These are phyloP conservation scores for Falco punctatus DNA, from an alignment of 2,113 vertebrate species.

Conservation along the genomic window DNA sequence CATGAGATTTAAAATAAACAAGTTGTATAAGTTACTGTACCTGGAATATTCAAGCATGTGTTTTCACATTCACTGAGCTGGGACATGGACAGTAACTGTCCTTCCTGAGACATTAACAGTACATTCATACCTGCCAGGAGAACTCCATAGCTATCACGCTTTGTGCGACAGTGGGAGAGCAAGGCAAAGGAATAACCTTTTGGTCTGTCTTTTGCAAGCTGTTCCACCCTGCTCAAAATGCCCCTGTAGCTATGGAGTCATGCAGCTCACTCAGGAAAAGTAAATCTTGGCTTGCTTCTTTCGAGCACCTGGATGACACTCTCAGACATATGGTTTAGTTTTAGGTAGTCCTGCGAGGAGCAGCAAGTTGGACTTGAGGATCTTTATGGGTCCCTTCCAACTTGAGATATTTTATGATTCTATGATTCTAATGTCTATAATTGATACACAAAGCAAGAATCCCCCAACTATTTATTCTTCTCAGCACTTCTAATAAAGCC, in stretches of 20 bases:
- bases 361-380: background rate
- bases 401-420: background rate
- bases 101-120: background rate
- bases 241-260: background rate
- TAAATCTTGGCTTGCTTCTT: background rate
- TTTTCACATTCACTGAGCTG: background rate
- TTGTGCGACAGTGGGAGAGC: rapidly evolving
- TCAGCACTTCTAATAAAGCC: background rate
- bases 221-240: background rate
- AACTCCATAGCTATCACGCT: background rate
- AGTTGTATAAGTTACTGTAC: background rate
- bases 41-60: background rate
- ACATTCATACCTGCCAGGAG: background rate
- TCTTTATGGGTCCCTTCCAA: background rate
- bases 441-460: background rate
- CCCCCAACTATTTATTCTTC: background rate
- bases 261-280: background rate
- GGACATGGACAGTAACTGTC: background rate
- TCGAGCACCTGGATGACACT: rapidly evolving
- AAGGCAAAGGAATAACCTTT: background rate
- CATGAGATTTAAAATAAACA: background rate
- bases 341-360: rapidly evolving
- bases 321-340: background rate
- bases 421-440: background rate
- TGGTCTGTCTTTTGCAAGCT: background rate